phyloP scores from a whole-genome alignment of 1,140 invertebrate genomes.

The Macrobrachium nipponense region DNA sequence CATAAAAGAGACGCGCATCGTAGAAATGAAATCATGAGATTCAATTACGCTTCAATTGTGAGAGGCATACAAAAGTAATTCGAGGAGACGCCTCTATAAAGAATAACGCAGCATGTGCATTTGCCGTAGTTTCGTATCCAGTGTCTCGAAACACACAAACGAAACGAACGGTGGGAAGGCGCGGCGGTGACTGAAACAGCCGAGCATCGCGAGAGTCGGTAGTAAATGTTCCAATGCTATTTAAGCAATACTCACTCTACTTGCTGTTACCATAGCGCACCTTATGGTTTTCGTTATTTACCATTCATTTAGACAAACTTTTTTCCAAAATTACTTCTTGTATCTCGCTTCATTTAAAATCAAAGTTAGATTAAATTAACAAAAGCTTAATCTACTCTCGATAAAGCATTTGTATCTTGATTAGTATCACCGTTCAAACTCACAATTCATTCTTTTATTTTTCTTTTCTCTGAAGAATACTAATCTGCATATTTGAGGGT shows the following conservation, averaged over 20 bases:
- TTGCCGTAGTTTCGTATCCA: too few relatives aligned
- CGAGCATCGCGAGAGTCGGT: neutral
- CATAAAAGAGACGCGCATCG: too few relatives aligned
- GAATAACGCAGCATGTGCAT: too few relatives aligned
- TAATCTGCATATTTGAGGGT: too few relatives aligned
- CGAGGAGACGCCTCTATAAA: too few relatives aligned
- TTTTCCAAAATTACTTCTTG: conserved; percentile 25
- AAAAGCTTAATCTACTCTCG: conserved; percentile 2
- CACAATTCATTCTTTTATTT: too few relatives aligned
- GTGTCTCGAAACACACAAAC: neutral
- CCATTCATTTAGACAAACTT: conserved; percentile 44
- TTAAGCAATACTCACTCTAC: neutral
- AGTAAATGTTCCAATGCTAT: neutral
- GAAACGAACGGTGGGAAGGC: neutral
- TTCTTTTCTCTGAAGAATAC: too few relatives aligned
- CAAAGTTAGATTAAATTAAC: conserved; percentile 1
- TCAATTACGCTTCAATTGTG: neutral
- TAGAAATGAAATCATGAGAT: neutral
- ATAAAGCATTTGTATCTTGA: neutral
- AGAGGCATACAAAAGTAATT: conserved; percentile 3
- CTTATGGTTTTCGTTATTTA: conserved; percentile 16
- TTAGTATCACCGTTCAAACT: too few relatives aligned
- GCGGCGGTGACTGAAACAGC: neutral
- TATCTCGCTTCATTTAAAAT: neutral
- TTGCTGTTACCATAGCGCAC: neutral